A percentile compares a stretch with the other conserved stretches of the same genome.
These are phyloP conservation scores for Myripristis jacobus DNA, from an alignment of 2,797 vertebrate species.

Conservation along the genomic window DNA sequence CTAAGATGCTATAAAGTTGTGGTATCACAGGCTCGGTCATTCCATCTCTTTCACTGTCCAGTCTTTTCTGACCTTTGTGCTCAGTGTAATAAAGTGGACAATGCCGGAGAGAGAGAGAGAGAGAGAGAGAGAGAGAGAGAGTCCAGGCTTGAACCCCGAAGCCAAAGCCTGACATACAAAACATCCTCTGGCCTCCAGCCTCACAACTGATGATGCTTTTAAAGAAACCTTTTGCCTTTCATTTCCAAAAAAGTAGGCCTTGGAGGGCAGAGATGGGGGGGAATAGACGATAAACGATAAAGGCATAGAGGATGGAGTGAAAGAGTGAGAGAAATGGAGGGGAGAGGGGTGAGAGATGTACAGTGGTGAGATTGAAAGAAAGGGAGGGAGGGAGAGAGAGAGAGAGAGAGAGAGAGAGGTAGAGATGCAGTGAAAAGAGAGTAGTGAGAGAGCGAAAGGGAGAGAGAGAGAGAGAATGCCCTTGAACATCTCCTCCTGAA, in stretches of 20 bases:
- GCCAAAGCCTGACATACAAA: not conserved
- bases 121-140: no score
- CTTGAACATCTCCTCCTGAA: slow-evolving; percentile 67
- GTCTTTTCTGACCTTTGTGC: no score
- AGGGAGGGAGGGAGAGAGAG: slow-evolving; percentile 17
- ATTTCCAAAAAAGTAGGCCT: slow-evolving; percentile 21
- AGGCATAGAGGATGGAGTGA: not conserved
- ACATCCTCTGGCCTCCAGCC: slow-evolving; percentile 4
- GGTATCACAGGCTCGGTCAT: no score
- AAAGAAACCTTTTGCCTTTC: slow-evolving; percentile 11
- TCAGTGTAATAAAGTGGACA: no score
- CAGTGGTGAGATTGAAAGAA: no score
- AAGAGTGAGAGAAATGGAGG: not conserved
- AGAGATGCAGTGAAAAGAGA: slow-evolving; percentile 10
- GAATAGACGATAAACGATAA: not conserved
- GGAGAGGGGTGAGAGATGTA: slow-evolving; percentile 4
- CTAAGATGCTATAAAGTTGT: no score
- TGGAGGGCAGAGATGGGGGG: slow-evolving; percentile 7
- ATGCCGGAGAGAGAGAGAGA: no score
- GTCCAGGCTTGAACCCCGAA: not conserved
- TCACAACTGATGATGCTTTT: slow-evolving; percentile 16
- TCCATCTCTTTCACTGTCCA: no score
- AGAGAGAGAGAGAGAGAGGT: slow-evolving; percentile 24
- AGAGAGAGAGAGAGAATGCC: slow-evolving; percentile 58
- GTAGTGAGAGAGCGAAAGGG: no score